phyloP scores from a whole-genome alignment of 1,140 invertebrate genomes.

The Calosoma granatense region DNA sequence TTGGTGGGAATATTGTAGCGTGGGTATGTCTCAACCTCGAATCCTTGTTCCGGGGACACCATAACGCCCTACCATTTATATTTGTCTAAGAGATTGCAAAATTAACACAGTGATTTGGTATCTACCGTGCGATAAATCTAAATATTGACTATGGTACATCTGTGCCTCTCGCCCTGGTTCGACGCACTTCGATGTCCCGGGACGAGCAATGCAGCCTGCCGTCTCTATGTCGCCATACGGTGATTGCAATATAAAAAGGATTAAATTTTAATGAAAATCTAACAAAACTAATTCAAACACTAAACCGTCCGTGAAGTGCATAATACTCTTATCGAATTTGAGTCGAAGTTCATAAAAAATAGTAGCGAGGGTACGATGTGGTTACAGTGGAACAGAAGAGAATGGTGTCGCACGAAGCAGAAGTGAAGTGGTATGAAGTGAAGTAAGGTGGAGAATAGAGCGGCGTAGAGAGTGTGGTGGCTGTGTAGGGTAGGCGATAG shows the following conservation, averaged over 20 bases:
- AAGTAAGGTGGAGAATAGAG: no score
- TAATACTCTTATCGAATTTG: neutral
- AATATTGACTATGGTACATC: constrained; percentile 3
- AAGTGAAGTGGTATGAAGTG: neutral
- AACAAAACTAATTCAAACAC: constrained; percentile 7
- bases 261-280: constrained; percentile 9
- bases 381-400: neutral
- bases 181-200: no score
- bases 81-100: constrained; percentile 3
- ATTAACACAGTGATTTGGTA: constrained; percentile 3
- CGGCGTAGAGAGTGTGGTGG: no score
- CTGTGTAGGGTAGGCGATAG: no score
- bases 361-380: neutral
- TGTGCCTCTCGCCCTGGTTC: no score
- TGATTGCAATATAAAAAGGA: constrained; percentile 8
- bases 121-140: neutral
- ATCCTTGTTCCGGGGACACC: no score
- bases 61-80: neutral
- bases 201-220: no score
- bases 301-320: neutral
- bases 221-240: neutral
- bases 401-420: neutral
- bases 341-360: neutral
- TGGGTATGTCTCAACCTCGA: neutral
- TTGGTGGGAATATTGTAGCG: neutral